Base-by-base conservation (phyloP, 2,797 vertebrate genomes). In the Apogon hyalosoma region DNA sequence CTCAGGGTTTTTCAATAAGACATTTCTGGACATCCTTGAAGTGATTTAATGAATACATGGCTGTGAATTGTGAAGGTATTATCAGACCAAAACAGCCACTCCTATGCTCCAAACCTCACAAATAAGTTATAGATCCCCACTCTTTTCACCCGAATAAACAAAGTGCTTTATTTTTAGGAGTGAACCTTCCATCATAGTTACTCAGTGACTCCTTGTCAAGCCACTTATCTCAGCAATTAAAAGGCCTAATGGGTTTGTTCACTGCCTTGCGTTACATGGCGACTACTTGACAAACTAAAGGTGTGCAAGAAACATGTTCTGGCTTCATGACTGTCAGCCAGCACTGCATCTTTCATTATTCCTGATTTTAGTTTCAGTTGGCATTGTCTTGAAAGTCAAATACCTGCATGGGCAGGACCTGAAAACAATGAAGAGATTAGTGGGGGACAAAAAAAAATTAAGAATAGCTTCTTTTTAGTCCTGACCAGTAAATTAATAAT, bases 1-100 rank as follows among this genome's bases (percentile, higher is more conserved):
- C 31, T 69, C 38, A 2, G 0, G 2, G 46, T 52, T 62, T 46
- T 66, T 73, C n/a, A 70, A 62, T 74, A 69, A 65, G 41, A 38
- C 69, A 46, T 9, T 18, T 33, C 43, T 51, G 45, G 42, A 33
- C 8, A 4, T 50, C 18, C n/a, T 73, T 76, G 58, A 57, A 50
- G 77, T 64, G 53, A 58, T 68, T 51, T 72, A 42, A 72, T 66
- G 28, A 61, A 48, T 68, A 62, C 7, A 49, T 58, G 53, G 36
- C 50, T 45, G 15, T 55, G 45, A 55, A 42, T 63, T 68, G 45
- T 24, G 24, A 63, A 15, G 36, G 39, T 64, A 63, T 77, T 69
- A 51, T 38, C 61, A 19, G 48, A 57, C 42, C 31, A 48, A 51
- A 59, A 13, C 21, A 4, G 9, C 18, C 36, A 4, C 24, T 28